Evolutionary conservation across 2,888 invertebrate species (phyloP), one percentile per base, ranked within the genome.

Genomic region (Peribatodes rhomboidaria): DNA sequence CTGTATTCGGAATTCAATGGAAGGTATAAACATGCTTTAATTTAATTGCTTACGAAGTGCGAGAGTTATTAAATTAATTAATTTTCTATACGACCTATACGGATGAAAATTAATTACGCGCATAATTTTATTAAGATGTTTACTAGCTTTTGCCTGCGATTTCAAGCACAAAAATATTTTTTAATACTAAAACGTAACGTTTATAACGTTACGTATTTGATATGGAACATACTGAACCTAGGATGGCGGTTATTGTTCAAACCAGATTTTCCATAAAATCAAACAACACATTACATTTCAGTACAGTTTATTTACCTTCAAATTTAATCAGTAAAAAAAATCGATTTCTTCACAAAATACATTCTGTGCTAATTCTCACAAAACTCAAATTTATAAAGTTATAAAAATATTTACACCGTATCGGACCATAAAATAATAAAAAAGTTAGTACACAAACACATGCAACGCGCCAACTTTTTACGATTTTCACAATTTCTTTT

Each of bases 401-500:
- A 18, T 54, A 42, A 54, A 53, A 54, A 31, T 41, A 16, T 54
- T 41, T 7, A 39, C 42, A 42, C 42, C 54, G 54, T 41, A 42
- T 42, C 54, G 16, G 4, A 33, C 33, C 16, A 33, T 55, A 55
- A 44, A 27, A 27, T 42, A 33, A 44, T 55, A 55, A 55, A 55
- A 55, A 55, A 33, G 31, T 44, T 4, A 33, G 4, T 31, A 46
- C 60, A 22, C 61, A 55, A 18, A 46, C 60, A 22, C 61, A 55
- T 49, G 54, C 61, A 49, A 58, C 62, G 35, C 49, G 52, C 54
- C 44, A 54, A 46, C 41, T 65, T 61, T 65, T 58, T 65, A 69
- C 54, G 65, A 65, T 62, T 69, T 70, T 56, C 65, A 56, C 65
- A 61, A 64, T 69, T 70, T 67, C 66, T 61, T 68, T 68, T 68